These are phyloP conservation scores for Antrozous pallidus DNA, from an alignment of 2,797 vertebrate genomes.

Conservation along the genomic window DNA sequence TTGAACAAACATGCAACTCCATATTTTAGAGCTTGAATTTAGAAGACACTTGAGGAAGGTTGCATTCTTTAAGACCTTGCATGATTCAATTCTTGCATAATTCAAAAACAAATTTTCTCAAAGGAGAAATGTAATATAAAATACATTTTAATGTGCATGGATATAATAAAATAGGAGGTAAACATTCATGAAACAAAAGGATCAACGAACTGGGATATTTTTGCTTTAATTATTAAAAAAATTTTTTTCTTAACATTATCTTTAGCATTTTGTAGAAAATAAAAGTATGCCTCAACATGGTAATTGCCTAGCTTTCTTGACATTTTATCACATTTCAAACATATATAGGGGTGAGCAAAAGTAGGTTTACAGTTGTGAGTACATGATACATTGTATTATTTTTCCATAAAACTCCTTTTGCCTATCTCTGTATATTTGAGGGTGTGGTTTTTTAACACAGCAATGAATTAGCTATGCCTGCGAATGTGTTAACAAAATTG, in stretches of 20 bases:
- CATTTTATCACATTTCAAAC: constrained; percentile 17
- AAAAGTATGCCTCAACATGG: not conserved
- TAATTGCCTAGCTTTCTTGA: not conserved
- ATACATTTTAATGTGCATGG: not conserved
- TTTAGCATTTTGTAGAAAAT: constrained; percentile 6
- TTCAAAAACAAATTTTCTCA: constrained; percentile 32
- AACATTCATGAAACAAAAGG: not conserved
- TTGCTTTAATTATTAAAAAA: not conserved
- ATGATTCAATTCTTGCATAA: not conserved
- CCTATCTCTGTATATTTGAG: not conserved
- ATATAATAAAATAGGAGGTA: constrained; percentile 24
- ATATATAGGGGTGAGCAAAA: not conserved
- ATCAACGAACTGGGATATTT: not conserved
- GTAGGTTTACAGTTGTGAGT: not conserved
- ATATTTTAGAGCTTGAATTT: not conserved
- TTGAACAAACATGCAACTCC: not conserved
- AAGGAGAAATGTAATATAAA: constrained; percentile 7
- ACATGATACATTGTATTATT: not conserved
- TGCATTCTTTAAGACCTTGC: not conserved
- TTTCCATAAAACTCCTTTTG: not conserved
- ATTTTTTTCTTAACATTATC: not conserved
- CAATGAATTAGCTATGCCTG: not conserved
- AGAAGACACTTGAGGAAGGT: not conserved
- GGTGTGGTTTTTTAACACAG: not conserved
- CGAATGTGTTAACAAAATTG: not conserved